phyloP scores from a whole-genome alignment of 2,888 invertebrate species.

The Zhuqinia jingwanae region DNA sequence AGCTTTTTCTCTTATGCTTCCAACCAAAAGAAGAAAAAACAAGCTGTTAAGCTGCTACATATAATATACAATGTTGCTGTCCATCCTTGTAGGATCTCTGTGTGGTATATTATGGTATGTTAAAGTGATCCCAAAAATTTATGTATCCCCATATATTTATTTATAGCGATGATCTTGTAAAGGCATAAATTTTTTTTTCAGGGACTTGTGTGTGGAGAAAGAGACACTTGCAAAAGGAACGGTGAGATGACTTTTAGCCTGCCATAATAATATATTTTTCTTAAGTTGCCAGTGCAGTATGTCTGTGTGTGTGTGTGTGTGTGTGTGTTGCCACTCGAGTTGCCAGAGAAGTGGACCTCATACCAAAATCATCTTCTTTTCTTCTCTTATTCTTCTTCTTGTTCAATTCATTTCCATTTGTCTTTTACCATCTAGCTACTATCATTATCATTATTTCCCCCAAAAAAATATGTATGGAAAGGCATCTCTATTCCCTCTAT shows the following conservation, averaged over 20 bases:
- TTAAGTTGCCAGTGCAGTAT: constrained; percentile 27
- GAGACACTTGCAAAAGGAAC: not conserved
- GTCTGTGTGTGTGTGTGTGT: too few species aligned
- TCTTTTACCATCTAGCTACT: constrained; percentile 14
- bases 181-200: constrained; percentile 14
- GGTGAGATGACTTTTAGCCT: constrained; percentile 17
- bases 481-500: constrained; percentile 10
- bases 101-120: not conserved
- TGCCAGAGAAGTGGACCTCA: constrained; percentile 19
- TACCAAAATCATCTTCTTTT: not conserved
- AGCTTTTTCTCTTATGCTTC: not conserved
- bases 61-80: too few species aligned
- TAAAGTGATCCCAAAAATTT: constrained; percentile 19
- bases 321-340: not conserved
- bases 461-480: not conserved
- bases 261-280: constrained; percentile 40
- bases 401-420: constrained; percentile 42
- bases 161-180: constrained; percentile 42
- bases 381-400: not conserved
- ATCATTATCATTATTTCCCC: constrained; percentile 10
- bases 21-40: not conserved
- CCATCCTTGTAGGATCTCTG: too few species aligned
- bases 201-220: constrained; percentile 3
- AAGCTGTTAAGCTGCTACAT: too few species aligned
- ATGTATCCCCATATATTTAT: constrained; percentile 49